Base-by-base conservation (phyloP, 2,888 invertebrate genomes). In the Galeruca laticollis region DNA sequence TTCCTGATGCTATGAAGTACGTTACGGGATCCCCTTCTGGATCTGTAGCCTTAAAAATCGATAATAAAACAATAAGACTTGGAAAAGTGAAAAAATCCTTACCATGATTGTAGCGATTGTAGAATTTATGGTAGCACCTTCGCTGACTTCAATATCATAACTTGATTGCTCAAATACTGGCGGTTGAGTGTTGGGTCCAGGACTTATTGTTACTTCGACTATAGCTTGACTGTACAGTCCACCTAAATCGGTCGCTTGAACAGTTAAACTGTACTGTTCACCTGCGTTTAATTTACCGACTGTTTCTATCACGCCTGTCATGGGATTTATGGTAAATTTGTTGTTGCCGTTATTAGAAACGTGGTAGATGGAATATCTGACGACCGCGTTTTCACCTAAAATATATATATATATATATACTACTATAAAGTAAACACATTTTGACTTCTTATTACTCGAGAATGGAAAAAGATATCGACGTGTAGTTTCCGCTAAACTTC, bases 321-420 rank as follows among this genome's bases (percentile, higher is more conserved):
- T 88, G 60, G 93, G 90, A 82, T 96, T 92, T 78, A 97, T 95
- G 79, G 90, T 89, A 84, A 97, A 96, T 85, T 94, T 95, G 79
- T 92, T 93, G 72, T 91, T 89, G 1, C 96, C 96, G 84, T 95
- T 95, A 85, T 96, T 96, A 72, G 96, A 95, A 9, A 96, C 94
- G 86, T 96, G 96, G 83, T 94, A 94, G 74, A 97, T 94, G 78
- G 92, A 92, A 87, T 95, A 97, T 47, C 90, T 89, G 71, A 96
- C 89, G 65, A 90, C 89, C 20, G 95, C 95, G 85, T 96, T 95
- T 81, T 92, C 91, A 70, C 94, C 73, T 73, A 26, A 59, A 57
- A 40, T 21, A 13, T 9, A 35, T n/a, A 10, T 33, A 31, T 8
- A n/a, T n/a, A n/a, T n/a, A n/a, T n/a, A n/a, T n/a, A n/a, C n/a